Evolutionary conservation across 2,888 invertebrate species (phyloP), one percentile per base, ranked within the genome.

Genomic region (Acanthopleura granulata): DNA sequence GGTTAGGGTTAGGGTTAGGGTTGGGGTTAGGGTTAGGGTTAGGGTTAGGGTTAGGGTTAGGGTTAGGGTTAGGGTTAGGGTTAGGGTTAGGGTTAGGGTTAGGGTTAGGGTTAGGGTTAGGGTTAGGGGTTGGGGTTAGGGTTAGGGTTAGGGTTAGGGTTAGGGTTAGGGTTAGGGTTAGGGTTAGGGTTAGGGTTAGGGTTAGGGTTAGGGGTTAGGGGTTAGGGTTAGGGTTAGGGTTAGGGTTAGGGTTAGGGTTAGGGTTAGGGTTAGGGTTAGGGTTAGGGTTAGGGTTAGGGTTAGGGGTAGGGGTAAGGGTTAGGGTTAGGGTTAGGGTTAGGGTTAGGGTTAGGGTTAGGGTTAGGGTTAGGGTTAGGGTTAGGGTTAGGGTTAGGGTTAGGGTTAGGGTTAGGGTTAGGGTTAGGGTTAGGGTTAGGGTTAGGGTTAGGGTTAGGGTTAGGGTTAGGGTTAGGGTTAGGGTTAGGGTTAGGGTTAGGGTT

Each of bases 1-100:
- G 76, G 49, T 70, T 73, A 73, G 73, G 73, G 73, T 73, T 73
- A 73, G 73, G 73, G 73, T 69, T 73, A 73, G 73, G 74, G 73
- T 73, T 73, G 62, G 73, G 73, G 73, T 51, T 51, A 72, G 75
- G 75, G 75, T 75, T 75, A 75, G 75, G 73, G 73, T 73, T 73
- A 73, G 73, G 73, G 73, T 73, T 73, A 73, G 73, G 73, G 73
- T 73, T 73, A 73, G 73, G 73, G 73, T 73, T 73, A 73, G 73
- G 73, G 73, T 73, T 73, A 73, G 73, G 73, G 82, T 76, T 81
- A 71, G 76, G 82, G 80, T 75, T 79, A 74, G 77, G 79, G 74
- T 78, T 74, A 76, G 82, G 75, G 79, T 74, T 81, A 73, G 75
- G 80, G 79, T 78, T 80, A 77, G 78, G 80, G 76, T 76, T 57